These are phyloP conservation scores for Ceratosolen fusciceps DNA, from an alignment of 1,140 invertebrate species.

Conservation along the genomic window DNA sequence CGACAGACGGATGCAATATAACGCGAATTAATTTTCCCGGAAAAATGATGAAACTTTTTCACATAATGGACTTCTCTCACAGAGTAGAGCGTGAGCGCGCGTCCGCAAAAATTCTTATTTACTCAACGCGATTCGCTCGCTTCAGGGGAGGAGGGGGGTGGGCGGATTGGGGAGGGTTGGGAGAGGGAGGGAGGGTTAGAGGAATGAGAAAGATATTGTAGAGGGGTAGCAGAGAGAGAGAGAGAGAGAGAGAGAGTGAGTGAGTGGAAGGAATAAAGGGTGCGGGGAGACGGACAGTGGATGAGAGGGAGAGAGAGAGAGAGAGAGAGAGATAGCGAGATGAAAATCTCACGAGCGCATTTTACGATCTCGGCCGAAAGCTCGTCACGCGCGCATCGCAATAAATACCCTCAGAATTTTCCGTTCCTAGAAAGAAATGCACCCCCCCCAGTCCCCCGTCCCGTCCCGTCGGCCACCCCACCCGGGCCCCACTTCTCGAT, in stretches of 20 bases:
- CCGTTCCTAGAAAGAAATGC: constrained; percentile 5
- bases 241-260: neutral
- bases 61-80: constrained; percentile 12
- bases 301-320: neutral
- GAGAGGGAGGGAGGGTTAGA: neutral
- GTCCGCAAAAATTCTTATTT: constrained; percentile 37
- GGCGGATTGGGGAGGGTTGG: no score
- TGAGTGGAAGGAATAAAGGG: neutral
- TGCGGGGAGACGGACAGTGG: no score
- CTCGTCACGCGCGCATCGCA: constrained; percentile 33
- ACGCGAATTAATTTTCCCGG: constrained; percentile 6
- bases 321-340: constrained; percentile 1
- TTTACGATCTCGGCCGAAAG: constrained; percentile 12
- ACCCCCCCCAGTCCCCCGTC: neutral
- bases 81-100: neutral
- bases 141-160: no score
- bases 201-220: constrained; percentile 3
- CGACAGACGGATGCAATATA: neutral
- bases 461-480: neutral
- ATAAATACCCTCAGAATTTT: constrained; percentile 39
- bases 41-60: constrained; percentile 36
- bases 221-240: no score
- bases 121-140: constrained; percentile 33
- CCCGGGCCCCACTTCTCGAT: neutral
- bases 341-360: constrained; percentile 10